These are phyloP conservation scores for Drosophila algonquin DNA, from an alignment of 2,888 invertebrate species.

Conservation along the genomic window DNA sequence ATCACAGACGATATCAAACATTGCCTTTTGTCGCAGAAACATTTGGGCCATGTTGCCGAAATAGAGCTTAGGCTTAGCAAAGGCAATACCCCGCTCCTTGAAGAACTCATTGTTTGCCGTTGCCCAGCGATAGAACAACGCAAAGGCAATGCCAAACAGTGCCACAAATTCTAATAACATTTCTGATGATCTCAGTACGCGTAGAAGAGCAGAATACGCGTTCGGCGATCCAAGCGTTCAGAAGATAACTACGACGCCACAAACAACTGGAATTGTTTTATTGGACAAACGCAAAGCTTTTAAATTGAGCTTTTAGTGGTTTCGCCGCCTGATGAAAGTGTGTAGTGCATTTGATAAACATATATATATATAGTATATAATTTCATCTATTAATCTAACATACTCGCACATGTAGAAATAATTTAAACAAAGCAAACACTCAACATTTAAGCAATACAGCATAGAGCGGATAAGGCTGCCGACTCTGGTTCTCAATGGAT, in stretches of 20 bases:
- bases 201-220: constrained; percentile 36
- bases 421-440: constrained; percentile 1
- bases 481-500: constrained; percentile 60
- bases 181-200: constrained; percentile 13
- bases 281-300: constrained; percentile 38
- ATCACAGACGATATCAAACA: constrained; percentile 84
- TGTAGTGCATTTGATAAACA: constrained; percentile 22
- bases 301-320: constrained; percentile 20
- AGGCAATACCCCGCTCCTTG: constrained; percentile 68
- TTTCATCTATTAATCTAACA: constrained; percentile 25
- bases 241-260: constrained; percentile 40
- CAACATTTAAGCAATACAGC: constrained; percentile 62
- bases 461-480: constrained; percentile 73
- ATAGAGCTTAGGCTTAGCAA: constrained; percentile 56
- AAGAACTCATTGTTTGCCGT: constrained; percentile 68
- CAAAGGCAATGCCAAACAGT: constrained; percentile 48
- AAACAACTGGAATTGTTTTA: constrained; percentile 32
- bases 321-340: neutral
- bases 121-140: constrained; percentile 74
- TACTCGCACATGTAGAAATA: constrained; percentile 5
- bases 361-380: constrained; percentile 23
- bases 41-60: constrained; percentile 69
- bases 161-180: constrained; percentile 69
- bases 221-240: constrained; percentile 67
- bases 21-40: constrained; percentile 83